Conservation (phyloP, 1,140 invertebrate species). For the Scaptomyza hsui region DNA sequence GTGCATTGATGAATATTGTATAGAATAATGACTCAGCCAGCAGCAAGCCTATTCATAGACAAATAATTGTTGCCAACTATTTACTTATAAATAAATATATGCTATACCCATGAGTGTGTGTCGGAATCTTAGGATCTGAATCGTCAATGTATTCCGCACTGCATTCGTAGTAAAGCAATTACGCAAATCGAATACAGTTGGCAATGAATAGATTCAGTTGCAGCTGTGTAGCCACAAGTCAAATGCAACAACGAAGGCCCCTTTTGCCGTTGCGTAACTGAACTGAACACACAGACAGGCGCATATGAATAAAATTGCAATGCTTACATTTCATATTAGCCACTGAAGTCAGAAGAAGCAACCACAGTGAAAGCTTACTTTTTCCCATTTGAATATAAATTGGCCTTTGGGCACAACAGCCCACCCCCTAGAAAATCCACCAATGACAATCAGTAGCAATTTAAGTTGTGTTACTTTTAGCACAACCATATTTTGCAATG, state of each 20-base stretch:
- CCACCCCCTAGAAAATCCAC: background rate
- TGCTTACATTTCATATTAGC: slow-evolving; percentile 20
- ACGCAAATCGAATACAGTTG: slow-evolving; percentile 19
- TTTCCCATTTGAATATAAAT: slow-evolving; percentile 60
- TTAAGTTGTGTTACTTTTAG: background rate
- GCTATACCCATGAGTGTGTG: background rate
- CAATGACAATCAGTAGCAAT: background rate
- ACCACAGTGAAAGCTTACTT: slow-evolving; percentile 16
- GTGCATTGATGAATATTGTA: background rate
- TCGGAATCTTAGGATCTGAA: too few species aligned
- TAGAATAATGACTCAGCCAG: background rate
- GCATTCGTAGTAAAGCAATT: background rate
- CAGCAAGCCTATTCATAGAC: background rate
- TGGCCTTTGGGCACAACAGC: slow-evolving; percentile 22
- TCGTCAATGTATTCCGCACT: too few species aligned
- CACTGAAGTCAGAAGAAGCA: slow-evolving; percentile 10
- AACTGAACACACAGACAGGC: background rate
- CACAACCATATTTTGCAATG: background rate
- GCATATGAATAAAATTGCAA: slow-evolving; percentile 18
- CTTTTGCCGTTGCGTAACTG: slow-evolving; percentile 8
- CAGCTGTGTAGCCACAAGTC: slow-evolving; percentile 15
- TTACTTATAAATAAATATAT: background rate
- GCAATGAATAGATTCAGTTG: slow-evolving; percentile 26
- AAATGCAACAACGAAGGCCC: slow-evolving; percentile 1
- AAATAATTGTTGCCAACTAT: background rate